Percentiles rank a stretch among this genome's conserved stretches.
These are phyloP conservation scores for Virgularia gustaviana DNA, from an alignment of 92 coral and sea anemone genomes.

Conservation along the genomic window DNA sequence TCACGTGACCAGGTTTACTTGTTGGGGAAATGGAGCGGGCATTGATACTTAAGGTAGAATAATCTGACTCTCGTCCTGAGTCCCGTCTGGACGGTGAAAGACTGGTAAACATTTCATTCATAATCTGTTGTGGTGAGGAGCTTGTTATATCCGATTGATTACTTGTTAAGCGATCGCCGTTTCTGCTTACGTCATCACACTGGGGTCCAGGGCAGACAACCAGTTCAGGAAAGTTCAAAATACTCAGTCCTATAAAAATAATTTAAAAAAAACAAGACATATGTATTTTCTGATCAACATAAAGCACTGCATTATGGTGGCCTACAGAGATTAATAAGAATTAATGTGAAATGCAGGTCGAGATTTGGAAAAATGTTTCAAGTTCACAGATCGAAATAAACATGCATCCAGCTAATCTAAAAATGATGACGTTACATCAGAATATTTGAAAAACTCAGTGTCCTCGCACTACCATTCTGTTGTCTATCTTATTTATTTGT, in stretches of 20 bases:
- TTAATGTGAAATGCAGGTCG: no score
- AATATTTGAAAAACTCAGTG: no score
- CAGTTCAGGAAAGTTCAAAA: slow-evolving; percentile 21
- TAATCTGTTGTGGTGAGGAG: slow-evolving; percentile 5
- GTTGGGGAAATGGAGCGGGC: slow-evolving; percentile 69
- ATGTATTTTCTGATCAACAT: no score
- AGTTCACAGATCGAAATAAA: no score
- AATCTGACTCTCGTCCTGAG: background rate
- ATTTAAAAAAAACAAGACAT: background rate
- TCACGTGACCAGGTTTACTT: slow-evolving; percentile 46
- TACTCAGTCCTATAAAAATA: background rate
- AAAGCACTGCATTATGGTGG: no score
- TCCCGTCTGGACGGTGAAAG: slow-evolving; percentile 20
- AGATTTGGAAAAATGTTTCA: no score
- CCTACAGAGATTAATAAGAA: no score
- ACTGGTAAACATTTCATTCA: slow-evolving; percentile 28
- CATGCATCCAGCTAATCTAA: no score
- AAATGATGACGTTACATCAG: no score
- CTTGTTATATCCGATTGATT: no score
- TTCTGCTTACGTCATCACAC: background rate
- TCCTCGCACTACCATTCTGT: no score
- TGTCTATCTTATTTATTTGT: no score
- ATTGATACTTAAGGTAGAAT: slow-evolving; percentile 2
- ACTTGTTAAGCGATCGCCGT: background rate
- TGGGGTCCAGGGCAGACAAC: background rate